These are phyloP conservation scores for Acrossocheilus wenchowensis DNA, from an alignment of 2,797 vertebrate genomes.

Conservation along the genomic window DNA sequence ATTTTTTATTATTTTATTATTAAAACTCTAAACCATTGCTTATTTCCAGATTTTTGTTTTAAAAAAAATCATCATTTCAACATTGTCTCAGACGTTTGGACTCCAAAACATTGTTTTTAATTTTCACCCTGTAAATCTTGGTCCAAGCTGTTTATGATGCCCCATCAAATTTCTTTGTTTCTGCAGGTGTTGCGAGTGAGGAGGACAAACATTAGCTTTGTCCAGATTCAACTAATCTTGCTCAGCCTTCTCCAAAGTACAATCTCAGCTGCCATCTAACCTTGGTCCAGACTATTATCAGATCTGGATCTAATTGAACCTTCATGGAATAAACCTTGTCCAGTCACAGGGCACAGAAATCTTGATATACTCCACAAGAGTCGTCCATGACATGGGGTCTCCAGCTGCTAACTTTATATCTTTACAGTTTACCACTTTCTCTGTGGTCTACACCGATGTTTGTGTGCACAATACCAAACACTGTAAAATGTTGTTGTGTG, in stretches of 20 bases:
- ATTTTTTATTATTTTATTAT: background rate
- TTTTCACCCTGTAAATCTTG: background rate
- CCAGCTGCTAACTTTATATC: constrained; percentile 48
- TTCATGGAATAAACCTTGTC: constrained; percentile 66
- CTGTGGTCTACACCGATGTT: constrained; percentile 27
- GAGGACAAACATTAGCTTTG: constrained; percentile 46
- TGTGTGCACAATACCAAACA: constrained; percentile 1
- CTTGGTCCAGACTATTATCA: constrained; percentile 68
- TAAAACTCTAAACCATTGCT: background rate
- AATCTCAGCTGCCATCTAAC: constrained; percentile 67
- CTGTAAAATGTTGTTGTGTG: constrained; percentile 13
- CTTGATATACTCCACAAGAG: constrained; percentile 66
- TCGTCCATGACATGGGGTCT: constrained; percentile 62
- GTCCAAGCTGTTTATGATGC: background rate
- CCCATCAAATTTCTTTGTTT: background rate
- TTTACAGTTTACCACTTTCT: constrained; percentile 51
- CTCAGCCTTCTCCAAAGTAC: constrained; percentile 59
- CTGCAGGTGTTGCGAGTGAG: constrained; percentile 25
- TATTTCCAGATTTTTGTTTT: background rate
- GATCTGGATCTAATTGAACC: constrained; percentile 70
- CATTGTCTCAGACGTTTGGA: background rate
- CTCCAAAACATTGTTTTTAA: background rate
- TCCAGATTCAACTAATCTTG: constrained; percentile 59
- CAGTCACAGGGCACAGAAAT: constrained; percentile 62
- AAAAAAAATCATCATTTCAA: background rate